Conservation (phyloP, 1,140 invertebrate genomes). For the Dinothrombium tinctorium region DNA sequence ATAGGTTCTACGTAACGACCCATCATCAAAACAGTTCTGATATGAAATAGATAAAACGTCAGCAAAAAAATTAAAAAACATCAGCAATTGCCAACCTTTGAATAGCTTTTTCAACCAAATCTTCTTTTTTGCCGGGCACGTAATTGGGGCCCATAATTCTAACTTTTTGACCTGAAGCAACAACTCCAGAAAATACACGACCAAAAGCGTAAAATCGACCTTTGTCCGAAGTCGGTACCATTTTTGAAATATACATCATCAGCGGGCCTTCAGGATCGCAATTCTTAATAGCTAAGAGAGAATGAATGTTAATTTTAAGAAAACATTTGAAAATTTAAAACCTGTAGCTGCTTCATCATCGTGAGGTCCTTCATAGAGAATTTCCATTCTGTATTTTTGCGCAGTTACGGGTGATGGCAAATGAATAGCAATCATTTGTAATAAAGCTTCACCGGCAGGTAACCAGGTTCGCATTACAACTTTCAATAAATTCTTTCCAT, state of each 20-base stretch:
- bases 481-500: slow-evolving; percentile 71
- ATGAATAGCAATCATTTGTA: slow-evolving; percentile 99
- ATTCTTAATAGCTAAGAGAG: slow-evolving; percentile 45
- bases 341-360: slow-evolving; percentile 90
- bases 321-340: too few relatives aligned
- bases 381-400: slow-evolving; percentile 97
- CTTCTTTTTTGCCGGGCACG: slow-evolving; percentile 91
- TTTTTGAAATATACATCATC: slow-evolving; percentile 99
- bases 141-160: slow-evolving; percentile 98
- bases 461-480: slow-evolving; percentile 97
- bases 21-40: slow-evolving; percentile 97
- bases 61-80: not conserved
- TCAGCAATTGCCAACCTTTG: slow-evolving; percentile 31
- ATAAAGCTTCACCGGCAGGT: slow-evolving; percentile 92
- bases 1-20: slow-evolving; percentile 98
- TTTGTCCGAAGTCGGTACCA: slow-evolving; percentile 99
- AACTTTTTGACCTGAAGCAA: slow-evolving; percentile 80
- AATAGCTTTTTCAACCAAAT: slow-evolving; percentile 95
- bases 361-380: slow-evolving; percentile 90
- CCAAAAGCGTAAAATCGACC: slow-evolving; percentile 99
- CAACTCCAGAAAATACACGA: slow-evolving; percentile 94
- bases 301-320: too few relatives aligned
- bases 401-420: slow-evolving; percentile 94
- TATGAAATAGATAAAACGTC: not conserved
- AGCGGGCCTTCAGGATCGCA: slow-evolving; percentile 89